Conservation (phyloP, 2,888 invertebrate species). For the Ecliptopera silaceata region DNA sequence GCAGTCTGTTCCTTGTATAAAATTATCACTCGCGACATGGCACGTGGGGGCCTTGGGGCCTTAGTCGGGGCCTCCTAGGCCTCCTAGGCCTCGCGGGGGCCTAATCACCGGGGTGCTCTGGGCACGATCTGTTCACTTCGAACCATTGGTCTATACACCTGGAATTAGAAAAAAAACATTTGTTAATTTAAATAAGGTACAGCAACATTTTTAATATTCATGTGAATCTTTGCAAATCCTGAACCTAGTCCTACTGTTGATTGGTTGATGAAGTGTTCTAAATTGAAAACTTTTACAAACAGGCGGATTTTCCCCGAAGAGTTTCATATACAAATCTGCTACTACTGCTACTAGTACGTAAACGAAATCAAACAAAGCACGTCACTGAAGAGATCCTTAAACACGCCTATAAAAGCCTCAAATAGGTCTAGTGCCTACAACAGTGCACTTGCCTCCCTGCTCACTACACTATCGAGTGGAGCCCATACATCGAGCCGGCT, state of each 20-base stretch:
- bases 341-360: no score
- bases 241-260: no score
- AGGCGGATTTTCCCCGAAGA: no score
- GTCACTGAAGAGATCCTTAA: not conserved
- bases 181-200: slow-evolving; percentile 18
- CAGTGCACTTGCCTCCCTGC: not conserved
- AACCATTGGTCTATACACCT: slow-evolving; percentile 99
- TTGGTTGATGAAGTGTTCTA: no score
- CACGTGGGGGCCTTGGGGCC: slow-evolving; percentile 41
- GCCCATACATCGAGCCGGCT: not conserved
- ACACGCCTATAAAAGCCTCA: not conserved
- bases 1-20: slow-evolving; percentile 76
- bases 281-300: no score
- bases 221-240: no score
- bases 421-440: not conserved
- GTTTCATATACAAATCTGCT: no score
- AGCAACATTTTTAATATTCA: not conserved
- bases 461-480: not conserved
- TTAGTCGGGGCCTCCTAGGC: slow-evolving; percentile 9
- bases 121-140: slow-evolving; percentile 99
- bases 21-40: slow-evolving; percentile 75
- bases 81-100: slow-evolving; percentile 12
- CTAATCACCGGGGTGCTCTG: slow-evolving; percentile 98
- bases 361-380: no score
- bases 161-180: slow-evolving; percentile 62